phyloP scores from a whole-genome alignment of 2,888 invertebrate genomes.

The Ophioninae sp. region DNA sequence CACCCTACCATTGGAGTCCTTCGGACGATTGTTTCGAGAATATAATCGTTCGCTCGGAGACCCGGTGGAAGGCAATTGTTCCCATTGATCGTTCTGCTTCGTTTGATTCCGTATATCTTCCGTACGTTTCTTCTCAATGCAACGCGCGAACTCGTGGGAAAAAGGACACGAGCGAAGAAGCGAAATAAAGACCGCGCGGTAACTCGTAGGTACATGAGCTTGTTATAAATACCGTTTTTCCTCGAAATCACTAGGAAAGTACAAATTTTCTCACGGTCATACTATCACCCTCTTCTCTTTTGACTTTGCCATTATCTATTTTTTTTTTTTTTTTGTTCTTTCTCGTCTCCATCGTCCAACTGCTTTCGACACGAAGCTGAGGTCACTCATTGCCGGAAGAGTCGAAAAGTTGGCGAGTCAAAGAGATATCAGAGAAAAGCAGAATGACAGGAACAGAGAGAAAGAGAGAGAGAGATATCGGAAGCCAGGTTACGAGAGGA shows the following conservation, averaged over 20 bases:
- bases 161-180: background rate
- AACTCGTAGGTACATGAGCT: slow-evolving; percentile 13
- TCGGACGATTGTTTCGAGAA: background rate
- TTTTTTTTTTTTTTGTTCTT: slow-evolving; percentile 4
- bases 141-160: background rate
- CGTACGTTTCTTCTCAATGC: slow-evolving; percentile 9
- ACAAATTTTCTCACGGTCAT: slow-evolving; percentile 43
- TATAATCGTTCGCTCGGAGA: background rate
- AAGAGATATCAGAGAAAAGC: slow-evolving; percentile 2
- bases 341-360: slow-evolving; percentile 26
- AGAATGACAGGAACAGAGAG: background rate
- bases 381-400: slow-evolving; percentile 27
- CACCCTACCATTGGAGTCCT: background rate
- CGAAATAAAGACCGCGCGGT: slow-evolving; percentile 14
- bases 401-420: slow-evolving; percentile 21
- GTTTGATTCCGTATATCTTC: background rate
- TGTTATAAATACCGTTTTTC: background rate
- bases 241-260: slow-evolving; percentile 32
- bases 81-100: slow-evolving; percentile 10
- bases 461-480: background rate
- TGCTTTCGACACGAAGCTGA: slow-evolving; percentile 1
- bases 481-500: background rate
- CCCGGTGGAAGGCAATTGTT: background rate
- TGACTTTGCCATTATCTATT: background rate
- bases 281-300: slow-evolving; percentile 23